These are phyloP conservation scores for Sparidentex hasta DNA, from an alignment of 2,797 vertebrate genomes.

Conservation along the genomic window DNA sequence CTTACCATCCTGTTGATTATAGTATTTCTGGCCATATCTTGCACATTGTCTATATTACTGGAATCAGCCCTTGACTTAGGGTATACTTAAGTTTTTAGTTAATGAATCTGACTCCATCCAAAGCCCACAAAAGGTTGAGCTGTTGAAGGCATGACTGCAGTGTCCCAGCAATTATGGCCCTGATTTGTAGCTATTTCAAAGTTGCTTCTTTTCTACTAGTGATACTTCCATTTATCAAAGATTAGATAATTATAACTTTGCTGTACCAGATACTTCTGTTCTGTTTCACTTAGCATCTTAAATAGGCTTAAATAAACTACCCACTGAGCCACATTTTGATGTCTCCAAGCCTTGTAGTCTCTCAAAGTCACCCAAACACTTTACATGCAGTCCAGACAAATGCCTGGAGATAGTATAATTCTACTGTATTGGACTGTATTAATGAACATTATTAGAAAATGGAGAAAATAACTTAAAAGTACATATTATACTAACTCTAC, in stretches of 20 bases:
- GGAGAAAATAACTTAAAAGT: constrained; percentile 85
- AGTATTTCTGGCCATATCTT: no score
- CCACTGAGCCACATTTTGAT: constrained; percentile 3
- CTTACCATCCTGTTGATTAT: no score
- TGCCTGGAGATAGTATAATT: constrained; percentile 49
- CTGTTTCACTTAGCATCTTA: constrained; percentile 14
- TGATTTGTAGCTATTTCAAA: constrained; percentile 1
- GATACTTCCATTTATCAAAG: constrained; percentile 16
- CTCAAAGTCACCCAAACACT: constrained; percentile 38
- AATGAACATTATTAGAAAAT: constrained; percentile 73
- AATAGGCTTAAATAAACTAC: constrained; percentile 27
- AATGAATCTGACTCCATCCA: not conserved
- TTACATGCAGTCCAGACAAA: constrained; percentile 35
- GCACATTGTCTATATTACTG: not conserved
- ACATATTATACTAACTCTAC: constrained; percentile 76
- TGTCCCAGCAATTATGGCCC: not conserved
- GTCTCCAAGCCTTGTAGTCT: constrained; percentile 21
- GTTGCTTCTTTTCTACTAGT: constrained; percentile 13
- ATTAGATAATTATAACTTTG: not conserved
- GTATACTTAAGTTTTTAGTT: not conserved
- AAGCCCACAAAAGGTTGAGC: not conserved
- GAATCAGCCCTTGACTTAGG: not conserved
- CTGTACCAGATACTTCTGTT: constrained; percentile 12
- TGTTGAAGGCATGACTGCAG: not conserved
- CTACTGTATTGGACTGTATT: constrained; percentile 73